Conservation (phyloP, 2,797 vertebrate genomes). For the Neosalanx taihuensis region DNA sequence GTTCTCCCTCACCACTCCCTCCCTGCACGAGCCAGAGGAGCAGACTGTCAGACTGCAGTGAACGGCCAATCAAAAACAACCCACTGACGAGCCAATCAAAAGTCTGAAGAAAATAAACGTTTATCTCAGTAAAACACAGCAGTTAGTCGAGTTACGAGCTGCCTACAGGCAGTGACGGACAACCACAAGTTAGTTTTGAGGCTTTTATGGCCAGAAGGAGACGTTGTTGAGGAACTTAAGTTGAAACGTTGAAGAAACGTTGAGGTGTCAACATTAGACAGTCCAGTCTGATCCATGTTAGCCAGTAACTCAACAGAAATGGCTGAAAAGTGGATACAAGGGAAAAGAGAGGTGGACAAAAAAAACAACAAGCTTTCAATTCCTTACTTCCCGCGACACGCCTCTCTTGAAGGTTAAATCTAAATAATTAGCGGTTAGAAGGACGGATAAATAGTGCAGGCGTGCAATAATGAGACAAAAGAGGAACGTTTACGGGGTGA, state of each 20-base stretch:
- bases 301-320: background rate
- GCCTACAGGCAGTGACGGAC: background rate
- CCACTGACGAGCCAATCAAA: constrained; percentile 48
- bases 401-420: background rate
- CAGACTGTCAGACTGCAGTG: constrained; percentile 54
- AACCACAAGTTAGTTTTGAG: background rate
- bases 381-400: background rate
- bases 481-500: background rate
- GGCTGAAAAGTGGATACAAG: background rate
- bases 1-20: constrained; percentile 63
- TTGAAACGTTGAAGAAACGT: no score
- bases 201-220: no score
- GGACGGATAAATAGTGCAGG: background rate
- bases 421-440: background rate
- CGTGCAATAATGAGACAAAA: background rate
- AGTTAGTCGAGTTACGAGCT: constrained; percentile 56
- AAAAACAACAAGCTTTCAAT: no score
- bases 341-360: background rate
- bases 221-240: no score
- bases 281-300: background rate
- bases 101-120: constrained; percentile 65
- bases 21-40: constrained; percentile 67
- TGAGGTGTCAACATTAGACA: background rate
- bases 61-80: constrained; percentile 64
- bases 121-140: constrained; percentile 57